Evolutionary conservation across 2,113 vertebrate species (phyloP).

Genomic region (Steatornis caripensis): DNA sequence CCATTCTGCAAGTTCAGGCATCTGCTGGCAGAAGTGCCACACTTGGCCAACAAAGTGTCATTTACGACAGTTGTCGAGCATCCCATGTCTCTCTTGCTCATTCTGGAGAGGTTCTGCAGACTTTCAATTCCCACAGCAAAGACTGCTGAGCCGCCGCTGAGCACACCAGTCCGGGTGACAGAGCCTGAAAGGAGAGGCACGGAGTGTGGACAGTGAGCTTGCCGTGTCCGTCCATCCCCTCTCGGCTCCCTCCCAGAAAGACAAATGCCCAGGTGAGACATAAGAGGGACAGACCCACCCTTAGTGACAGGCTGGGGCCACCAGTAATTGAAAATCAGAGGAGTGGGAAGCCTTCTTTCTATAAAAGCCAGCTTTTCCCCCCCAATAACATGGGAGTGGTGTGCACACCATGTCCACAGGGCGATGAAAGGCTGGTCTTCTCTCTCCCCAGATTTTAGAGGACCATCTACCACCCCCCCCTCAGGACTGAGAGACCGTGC

Average conservation of each 20-base stretch:
- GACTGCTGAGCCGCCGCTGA: not conserved
- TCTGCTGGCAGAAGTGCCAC: not conserved
- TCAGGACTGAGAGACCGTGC: not conserved
- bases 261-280: not conserved
- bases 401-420: not conserved
- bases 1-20: constrained; percentile 10
- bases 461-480: not conserved
- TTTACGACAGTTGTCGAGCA: not conserved
- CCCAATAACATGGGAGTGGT: not conserved
- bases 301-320: not conserved
- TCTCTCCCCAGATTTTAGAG: not conserved
- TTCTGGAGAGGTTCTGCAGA: not conserved
- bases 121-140: constrained; percentile 37
- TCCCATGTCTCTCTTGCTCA: not conserved
- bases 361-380: not conserved
- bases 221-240: not conserved
- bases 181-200: constrained; percentile 24
- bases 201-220: not conserved
- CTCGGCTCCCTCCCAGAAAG: not conserved
- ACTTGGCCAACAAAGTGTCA: not conserved
- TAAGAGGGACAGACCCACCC: not conserved
- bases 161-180: not conserved
- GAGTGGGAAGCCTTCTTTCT: not conserved
- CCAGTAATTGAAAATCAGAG: not conserved
- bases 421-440: not conserved